Percentiles rank a stretch among this genome's conserved stretches.
These are phyloP conservation scores for Himalopsyche japonica DNA, from an alignment of 2,888 invertebrate species.

Conservation along the genomic window DNA sequence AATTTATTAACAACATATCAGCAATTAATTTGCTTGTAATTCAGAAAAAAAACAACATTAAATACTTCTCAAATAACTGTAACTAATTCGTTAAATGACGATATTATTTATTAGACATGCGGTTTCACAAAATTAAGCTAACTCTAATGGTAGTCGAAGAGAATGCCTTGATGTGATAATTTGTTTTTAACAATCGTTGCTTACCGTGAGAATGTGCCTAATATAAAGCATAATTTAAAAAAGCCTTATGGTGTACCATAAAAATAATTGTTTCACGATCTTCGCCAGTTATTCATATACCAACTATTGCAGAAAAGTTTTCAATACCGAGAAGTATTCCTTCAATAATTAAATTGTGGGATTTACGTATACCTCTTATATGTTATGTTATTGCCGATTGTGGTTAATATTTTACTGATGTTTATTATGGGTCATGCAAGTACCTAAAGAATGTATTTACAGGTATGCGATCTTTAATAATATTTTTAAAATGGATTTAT, in stretches of 20 bases:
- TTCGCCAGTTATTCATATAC: neutral
- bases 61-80: neutral
- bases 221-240: neutral
- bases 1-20: neutral
- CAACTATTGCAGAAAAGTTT: constrained; percentile 9
- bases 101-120: neutral
- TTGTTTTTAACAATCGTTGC: neutral
- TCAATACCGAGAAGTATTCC: constrained; percentile 6
- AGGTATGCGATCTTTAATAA: too few relatives aligned
- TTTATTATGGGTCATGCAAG: neutral
- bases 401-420: neutral
- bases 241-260: neutral
- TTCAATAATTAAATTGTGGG: neutral
- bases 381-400: neutral
- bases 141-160: neutral
- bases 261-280: constrained; percentile 23
- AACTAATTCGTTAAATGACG: neutral
- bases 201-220: neutral
- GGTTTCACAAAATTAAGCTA: neutral
- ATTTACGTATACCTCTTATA: neutral
- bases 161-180: neutral
- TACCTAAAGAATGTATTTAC: too few relatives aligned
- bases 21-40: neutral
- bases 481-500: too few relatives aligned
- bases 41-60: neutral